Percentiles rank a stretch among this genome's conserved stretches.
Evolutionary conservation across 53 echinoderm and acorn worm genomes (phyloP).

Genomic region (Holothuria leucospilota): DNA sequence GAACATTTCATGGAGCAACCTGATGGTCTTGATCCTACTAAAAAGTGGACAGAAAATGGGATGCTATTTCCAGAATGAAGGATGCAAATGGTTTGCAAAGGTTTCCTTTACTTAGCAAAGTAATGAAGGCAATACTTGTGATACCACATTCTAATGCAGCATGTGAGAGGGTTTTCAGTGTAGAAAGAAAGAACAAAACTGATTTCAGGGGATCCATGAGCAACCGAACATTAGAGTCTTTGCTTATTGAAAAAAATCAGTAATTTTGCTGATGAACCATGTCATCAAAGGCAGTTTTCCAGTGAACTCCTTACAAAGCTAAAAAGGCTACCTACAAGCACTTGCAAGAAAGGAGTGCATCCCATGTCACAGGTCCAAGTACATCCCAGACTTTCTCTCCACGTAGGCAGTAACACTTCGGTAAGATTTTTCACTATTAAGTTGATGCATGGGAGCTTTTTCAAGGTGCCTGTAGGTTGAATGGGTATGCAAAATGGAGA

Average conservation of each 20-base stretch:
- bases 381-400: too few species aligned
- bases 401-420: too few species aligned
- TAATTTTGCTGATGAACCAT: conserved; percentile 14
- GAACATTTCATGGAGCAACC: conserved; percentile 42
- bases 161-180: conserved; percentile 64
- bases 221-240: conserved; percentile 40
- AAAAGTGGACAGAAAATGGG: conserved; percentile 62
- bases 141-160: conserved; percentile 70
- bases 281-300: conserved; percentile 56
- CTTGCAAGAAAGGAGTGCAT: too few species aligned
- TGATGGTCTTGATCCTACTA: conserved; percentile 38
- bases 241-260: conserved; percentile 41
- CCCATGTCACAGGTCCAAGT: too few species aligned
- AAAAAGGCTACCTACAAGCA: too few species aligned
- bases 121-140: conserved; percentile 62
- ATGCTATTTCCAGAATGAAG: conserved; percentile 48
- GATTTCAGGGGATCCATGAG: conserved; percentile 67
- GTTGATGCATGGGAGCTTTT: too few species aligned
- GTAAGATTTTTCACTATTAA: too few species aligned
- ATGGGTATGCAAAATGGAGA: too few species aligned
- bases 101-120: conserved; percentile 23
- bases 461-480: too few species aligned
- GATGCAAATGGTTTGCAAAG: conserved; percentile 49
- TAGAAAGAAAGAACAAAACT: conserved; percentile 64
- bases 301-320: conserved; percentile 2